phyloP scores from a whole-genome alignment of 2,797 vertebrate species.

The Dipus sagitta region DNA sequence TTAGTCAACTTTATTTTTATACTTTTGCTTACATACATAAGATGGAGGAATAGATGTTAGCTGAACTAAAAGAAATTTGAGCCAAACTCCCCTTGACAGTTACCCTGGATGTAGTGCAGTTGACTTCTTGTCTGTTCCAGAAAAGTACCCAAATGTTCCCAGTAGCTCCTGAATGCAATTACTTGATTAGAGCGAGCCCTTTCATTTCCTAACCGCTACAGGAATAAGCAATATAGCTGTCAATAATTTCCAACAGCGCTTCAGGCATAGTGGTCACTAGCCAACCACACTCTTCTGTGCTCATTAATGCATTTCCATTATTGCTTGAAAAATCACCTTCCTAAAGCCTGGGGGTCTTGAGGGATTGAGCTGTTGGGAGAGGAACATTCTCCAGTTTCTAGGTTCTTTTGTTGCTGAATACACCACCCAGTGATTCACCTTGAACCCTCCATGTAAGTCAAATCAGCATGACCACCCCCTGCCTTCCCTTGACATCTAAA shows the following conservation, averaged over 20 bases:
- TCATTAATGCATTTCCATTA: conserved; percentile 87
- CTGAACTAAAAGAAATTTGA: conserved; percentile 83
- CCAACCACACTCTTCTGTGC: conserved; percentile 88
- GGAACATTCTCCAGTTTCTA: conserved; percentile 85
- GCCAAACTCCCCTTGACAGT: conserved; percentile 89
- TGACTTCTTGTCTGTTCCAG: conserved; percentile 74
- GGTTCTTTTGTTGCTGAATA: conserved; percentile 75
- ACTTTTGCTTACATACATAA: neutral
- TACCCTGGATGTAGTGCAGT: conserved; percentile 85
- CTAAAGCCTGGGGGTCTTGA: conserved; percentile 76
- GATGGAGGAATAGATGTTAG: neutral
- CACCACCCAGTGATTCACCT: conserved; percentile 71
- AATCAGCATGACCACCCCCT: conserved; percentile 40
- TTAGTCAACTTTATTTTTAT: neutral
- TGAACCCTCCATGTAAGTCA: conserved; percentile 80
- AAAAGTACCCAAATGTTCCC: conserved; percentile 84
- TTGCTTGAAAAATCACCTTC: conserved; percentile 74
- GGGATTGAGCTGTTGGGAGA: conserved; percentile 86
- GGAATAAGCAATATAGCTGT: conserved; percentile 93
- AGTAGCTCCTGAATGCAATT: conserved; percentile 87
- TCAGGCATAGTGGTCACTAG: conserved; percentile 82
- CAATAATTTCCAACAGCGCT: conserved; percentile 88
- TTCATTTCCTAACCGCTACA: conserved; percentile 91
- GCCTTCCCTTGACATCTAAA: neutral
- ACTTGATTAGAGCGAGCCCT: conserved; percentile 85